These are phyloP conservation scores for Nibea coibor DNA, from an alignment of 2,113 vertebrate genomes.

Conservation along the genomic window DNA sequence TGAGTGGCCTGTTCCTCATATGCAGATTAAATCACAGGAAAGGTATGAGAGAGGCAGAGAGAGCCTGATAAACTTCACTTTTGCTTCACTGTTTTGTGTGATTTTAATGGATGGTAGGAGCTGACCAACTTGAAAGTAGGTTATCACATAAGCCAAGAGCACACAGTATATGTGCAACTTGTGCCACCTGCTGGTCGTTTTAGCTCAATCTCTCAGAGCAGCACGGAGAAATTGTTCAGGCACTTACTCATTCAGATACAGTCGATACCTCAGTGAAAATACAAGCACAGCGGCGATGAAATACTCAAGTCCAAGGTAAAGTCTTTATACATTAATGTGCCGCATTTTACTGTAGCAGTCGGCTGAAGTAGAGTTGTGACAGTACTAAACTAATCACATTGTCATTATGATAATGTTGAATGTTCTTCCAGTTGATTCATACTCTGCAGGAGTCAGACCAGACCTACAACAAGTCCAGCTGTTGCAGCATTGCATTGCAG, in stretches of 20 bases:
- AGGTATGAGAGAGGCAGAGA: not conserved
- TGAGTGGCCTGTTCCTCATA: not conserved
- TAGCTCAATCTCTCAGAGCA: not conserved
- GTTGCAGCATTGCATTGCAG: not conserved
- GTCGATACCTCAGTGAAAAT: not conserved
- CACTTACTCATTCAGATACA: too few relatives aligned
- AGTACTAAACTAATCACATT: not conserved
- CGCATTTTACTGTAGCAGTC: too few relatives aligned
- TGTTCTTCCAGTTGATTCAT: not conserved
- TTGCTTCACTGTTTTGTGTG: not conserved
- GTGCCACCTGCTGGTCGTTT: conserved; percentile 50
- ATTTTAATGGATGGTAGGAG: not conserved
- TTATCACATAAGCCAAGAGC: not conserved
- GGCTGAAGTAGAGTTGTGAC: too few relatives aligned
- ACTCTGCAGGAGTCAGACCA: not conserved
- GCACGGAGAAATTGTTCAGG: not conserved
- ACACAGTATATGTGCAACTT: not conserved
- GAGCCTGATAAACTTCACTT: not conserved
- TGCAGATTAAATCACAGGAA: not conserved
- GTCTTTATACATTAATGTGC: too few relatives aligned
- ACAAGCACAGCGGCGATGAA: not conserved
- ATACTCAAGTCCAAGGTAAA: not conserved
- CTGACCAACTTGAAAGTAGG: not conserved
- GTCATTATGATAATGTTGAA: not conserved
- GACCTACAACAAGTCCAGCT: not conserved